phyloP scores from a whole-genome alignment of 2,888 invertebrate genomes.

The Trichogramma evanescens region DNA sequence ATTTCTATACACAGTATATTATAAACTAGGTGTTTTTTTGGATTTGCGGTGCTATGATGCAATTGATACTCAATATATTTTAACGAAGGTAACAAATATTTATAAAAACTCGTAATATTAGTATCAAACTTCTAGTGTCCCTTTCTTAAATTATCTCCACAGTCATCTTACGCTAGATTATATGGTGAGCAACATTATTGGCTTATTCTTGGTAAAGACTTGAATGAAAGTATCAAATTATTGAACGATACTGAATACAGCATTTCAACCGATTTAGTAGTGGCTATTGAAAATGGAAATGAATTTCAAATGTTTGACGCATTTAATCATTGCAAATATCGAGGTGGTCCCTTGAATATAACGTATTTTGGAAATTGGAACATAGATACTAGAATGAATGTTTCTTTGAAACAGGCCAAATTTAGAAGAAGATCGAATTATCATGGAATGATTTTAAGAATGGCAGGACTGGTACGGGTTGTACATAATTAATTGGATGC shows the following conservation, averaged over 20 bases:
- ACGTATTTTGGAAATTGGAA: slow-evolving; percentile 32
- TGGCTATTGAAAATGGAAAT: slow-evolving; percentile 22
- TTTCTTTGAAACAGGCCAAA: slow-evolving; percentile 28
- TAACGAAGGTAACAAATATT: slow-evolving; percentile 17
- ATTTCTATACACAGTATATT: slow-evolving; percentile 24
- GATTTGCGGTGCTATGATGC: slow-evolving; percentile 30
- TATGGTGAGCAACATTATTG: slow-evolving; percentile 33
- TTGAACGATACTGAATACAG: slow-evolving; percentile 32
- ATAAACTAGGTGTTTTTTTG: slow-evolving; percentile 30
- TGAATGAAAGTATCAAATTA: slow-evolving; percentile 21
- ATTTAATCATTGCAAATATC: slow-evolving; percentile 33
- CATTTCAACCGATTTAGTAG: slow-evolving; percentile 31
- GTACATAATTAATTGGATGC: slow-evolving; percentile 20
- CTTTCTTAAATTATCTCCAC: background rate
- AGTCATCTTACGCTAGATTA: slow-evolving; percentile 16
- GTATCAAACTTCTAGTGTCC: background rate
- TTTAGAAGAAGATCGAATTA: slow-evolving; percentile 31
- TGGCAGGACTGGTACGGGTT: slow-evolving; percentile 31
- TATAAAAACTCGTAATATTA: background rate
- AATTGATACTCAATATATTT: slow-evolving; percentile 8
- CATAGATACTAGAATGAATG: slow-evolving; percentile 21
- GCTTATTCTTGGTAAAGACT: slow-evolving; percentile 30
- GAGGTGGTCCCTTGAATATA: slow-evolving; percentile 33
- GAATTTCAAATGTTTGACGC: slow-evolving; percentile 31
- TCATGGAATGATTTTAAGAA: slow-evolving; percentile 33